Evolutionary conservation across 2,888 invertebrate species (phyloP).

Genomic region (Brachypalpus laphriformis): DNA sequence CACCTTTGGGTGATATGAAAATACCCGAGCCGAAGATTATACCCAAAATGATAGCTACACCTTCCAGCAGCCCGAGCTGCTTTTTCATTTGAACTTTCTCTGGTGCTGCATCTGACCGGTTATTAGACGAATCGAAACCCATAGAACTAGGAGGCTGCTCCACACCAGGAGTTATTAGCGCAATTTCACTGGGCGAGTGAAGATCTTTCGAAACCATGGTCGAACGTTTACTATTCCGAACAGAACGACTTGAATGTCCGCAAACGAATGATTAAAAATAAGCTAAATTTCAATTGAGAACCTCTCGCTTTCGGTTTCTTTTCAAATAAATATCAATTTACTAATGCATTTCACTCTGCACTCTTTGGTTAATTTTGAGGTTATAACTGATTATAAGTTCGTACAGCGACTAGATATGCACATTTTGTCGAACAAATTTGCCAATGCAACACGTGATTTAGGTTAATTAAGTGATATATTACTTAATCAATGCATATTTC

Average conservation of each 20-base stretch:
- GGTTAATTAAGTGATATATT: neutral
- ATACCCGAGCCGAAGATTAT: constrained; percentile 98
- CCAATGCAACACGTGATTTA: neutral
- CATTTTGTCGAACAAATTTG: neutral
- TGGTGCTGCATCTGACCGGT: neutral
- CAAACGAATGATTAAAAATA: neutral
- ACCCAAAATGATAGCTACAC: constrained; percentile 96
- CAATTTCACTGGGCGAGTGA: constrained; percentile 82
- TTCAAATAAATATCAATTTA: constrained; percentile 23
- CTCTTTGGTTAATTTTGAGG: neutral
- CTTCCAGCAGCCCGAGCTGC: constrained; percentile 94
- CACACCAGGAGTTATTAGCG: constrained; percentile 80
- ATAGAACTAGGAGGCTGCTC: constrained; percentile 76
- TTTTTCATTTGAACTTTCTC: constrained; percentile 92
- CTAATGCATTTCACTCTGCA: constrained; percentile 4
- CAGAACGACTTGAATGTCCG: constrained; percentile 2
- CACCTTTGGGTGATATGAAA: constrained; percentile 97
- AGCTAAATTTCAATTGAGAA: neutral
- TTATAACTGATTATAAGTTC: neutral
- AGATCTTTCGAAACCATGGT: constrained; percentile 77
- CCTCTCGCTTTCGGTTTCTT: neutral
- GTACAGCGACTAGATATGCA: neutral
- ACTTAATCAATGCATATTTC: neutral
- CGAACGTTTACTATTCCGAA: neutral
- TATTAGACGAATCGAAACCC: constrained; percentile 27